These are phyloP conservation scores for Pseudococcus longispinus DNA, from an alignment of 2,888 invertebrate species.

Conservation along the genomic window DNA sequence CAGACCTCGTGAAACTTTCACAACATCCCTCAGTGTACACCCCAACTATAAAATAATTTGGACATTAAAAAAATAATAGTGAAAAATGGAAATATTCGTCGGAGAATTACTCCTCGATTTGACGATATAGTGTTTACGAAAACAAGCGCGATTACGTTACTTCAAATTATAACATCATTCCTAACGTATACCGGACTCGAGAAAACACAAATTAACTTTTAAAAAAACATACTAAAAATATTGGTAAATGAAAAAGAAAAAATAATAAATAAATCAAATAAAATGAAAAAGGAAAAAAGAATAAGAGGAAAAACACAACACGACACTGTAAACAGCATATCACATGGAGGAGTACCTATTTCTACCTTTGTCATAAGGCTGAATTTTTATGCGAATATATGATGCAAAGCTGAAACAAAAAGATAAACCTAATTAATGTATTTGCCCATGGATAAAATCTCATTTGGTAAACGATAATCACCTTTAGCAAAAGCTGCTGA, in stretches of 20 bases:
- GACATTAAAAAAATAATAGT: constrained; percentile 15
- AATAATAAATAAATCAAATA: background rate
- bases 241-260: constrained; percentile 37
- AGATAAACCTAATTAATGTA: background rate
- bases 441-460: background rate
- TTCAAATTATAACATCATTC: background rate
- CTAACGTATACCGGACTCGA: constrained; percentile 13
- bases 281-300: constrained; percentile 18
- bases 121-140: background rate
- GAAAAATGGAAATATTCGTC: constrained; percentile 11
- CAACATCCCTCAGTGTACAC: background rate
- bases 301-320: constrained; percentile 40
- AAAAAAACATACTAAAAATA: constrained; percentile 37
- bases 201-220: constrained; percentile 25
- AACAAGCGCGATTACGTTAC: constrained; percentile 39
- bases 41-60: background rate
- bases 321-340: constrained; percentile 51
- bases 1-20: background rate
- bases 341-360: constrained; percentile 56
- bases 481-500: constrained; percentile 56
- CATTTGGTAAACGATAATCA: background rate
- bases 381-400: constrained; percentile 55
- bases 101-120: background rate
- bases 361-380: constrained; percentile 56
- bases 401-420: constrained; percentile 55